Conservation (phyloP, 2,113 vertebrate genomes). For the Anoura caudifer region DNA sequence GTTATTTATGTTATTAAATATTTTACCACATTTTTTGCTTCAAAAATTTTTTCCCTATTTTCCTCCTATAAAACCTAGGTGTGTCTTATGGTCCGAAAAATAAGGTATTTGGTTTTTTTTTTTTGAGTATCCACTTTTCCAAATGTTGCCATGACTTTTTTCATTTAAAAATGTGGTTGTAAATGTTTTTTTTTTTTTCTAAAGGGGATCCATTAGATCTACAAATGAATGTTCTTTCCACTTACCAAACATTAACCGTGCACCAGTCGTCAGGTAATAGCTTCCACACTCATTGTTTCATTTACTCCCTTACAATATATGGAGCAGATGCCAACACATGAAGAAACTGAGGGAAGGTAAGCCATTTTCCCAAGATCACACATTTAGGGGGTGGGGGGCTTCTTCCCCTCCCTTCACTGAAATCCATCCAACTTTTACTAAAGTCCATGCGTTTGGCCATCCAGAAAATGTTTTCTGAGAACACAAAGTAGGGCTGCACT, state of each 20-base stretch:
- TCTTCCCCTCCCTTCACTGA: not conserved
- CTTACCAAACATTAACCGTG: not conserved
- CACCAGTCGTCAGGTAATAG: not conserved
- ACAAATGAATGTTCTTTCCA: not conserved
- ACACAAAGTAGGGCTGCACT: not conserved
- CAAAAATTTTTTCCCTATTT: too few relatives aligned
- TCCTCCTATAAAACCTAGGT: too few relatives aligned
- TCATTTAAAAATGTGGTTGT: not conserved
- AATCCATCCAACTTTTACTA: not conserved
- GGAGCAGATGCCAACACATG: not conserved
- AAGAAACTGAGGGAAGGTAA: not conserved
- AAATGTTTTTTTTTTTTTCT: not conserved
- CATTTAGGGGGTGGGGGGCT: not conserved
- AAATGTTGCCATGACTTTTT: not conserved
- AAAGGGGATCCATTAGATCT: not conserved
- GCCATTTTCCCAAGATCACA: not conserved
- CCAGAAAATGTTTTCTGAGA: not conserved
- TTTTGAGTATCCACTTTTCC: not conserved
- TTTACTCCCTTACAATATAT: not conserved
- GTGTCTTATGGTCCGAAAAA: too few relatives aligned
- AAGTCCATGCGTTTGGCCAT: not conserved
- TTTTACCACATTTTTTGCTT: too few relatives aligned
- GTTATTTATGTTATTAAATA: too few relatives aligned
- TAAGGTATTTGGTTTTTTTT: not conserved
- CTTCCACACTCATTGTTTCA: constrained; percentile 12